Conservation (phyloP, 2,113 vertebrate species). For the Acrocephalus arundinaceus region DNA sequence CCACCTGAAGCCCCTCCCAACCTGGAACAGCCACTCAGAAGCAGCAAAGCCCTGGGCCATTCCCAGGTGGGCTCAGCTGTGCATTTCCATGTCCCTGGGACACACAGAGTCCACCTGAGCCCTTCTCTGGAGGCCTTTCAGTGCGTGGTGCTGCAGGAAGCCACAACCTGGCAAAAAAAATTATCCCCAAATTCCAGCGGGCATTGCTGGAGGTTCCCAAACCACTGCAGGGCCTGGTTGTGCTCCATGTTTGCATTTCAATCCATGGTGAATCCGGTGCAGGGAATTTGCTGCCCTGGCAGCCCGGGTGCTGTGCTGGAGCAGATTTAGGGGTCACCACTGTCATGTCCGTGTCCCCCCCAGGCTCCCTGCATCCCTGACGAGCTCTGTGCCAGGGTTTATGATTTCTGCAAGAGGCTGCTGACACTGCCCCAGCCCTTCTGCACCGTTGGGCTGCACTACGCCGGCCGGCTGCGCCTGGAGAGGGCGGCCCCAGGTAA, state of each 20-base stretch:
- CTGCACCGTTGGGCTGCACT: constrained; percentile 86
- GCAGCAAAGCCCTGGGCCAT: background rate
- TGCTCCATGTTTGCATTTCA: background rate
- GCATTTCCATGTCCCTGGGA: background rate
- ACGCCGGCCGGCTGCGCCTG: constrained; percentile 79
- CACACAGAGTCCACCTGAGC: background rate
- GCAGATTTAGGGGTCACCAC: background rate
- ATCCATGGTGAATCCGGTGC: background rate
- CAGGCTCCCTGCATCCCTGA: constrained; percentile 86
- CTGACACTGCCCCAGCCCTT: constrained; percentile 89
- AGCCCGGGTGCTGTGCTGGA: background rate
- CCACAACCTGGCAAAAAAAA: background rate
- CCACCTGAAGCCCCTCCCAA: background rate
- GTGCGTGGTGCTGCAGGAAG: background rate
- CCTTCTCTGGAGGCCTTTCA: background rate
- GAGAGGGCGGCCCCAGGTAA: constrained; percentile 83
- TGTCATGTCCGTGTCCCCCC: background rate
- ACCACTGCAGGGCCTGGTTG: background rate
- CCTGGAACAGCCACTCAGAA: background rate
- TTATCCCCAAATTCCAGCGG: background rate
- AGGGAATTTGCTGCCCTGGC: background rate
- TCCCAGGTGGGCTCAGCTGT: rapidly evolving
- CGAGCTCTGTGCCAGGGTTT: constrained; percentile 85
- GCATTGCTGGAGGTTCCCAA: background rate
- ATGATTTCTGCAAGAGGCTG: constrained; percentile 85